Evolutionary conservation across 2,888 invertebrate species (phyloP).

Genomic region (Acrobasis suavella): DNA sequence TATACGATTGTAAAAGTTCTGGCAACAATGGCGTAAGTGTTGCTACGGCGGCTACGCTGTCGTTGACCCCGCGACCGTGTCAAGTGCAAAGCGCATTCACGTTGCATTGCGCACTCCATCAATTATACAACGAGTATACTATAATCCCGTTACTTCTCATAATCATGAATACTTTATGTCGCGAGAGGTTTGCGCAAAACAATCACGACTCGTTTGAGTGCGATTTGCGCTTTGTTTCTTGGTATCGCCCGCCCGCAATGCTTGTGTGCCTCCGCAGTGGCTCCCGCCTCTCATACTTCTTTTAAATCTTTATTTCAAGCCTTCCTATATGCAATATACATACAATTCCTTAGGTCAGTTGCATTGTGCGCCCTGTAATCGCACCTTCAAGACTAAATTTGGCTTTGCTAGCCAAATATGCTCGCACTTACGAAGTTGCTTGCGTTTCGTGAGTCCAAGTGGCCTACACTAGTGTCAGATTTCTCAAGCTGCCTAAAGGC

Average conservation of each 20-base stretch:
- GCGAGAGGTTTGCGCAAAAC: constrained; percentile 13
- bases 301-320: too few species aligned
- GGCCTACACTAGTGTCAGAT: too few species aligned
- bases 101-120: constrained; percentile 41
- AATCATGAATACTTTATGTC: constrained; percentile 27
- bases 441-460: too few species aligned
- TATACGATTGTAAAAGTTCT: constrained; percentile 46
- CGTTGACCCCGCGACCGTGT: constrained; percentile 63
- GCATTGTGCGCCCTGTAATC: too few species aligned
- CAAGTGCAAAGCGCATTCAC: constrained; percentile 62
- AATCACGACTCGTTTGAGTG: constrained; percentile 9
- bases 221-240: constrained; percentile 1
- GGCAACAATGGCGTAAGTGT: constrained; percentile 51
- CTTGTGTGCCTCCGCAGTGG: background rate
- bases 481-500: too few species aligned
- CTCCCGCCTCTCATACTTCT: background rate
- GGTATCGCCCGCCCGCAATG: background rate
- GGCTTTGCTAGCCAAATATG: too few species aligned
- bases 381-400: too few species aligned
- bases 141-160: constrained; percentile 33
- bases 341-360: too few species aligned
- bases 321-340: too few species aligned
- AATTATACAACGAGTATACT: constrained; percentile 35
- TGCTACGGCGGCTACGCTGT: constrained; percentile 42
- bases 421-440: too few species aligned